Evolutionary conservation across 2,888 invertebrate species (phyloP), one percentile per base, ranked within the genome.

Genomic region (Allolobophora icterica): DNA sequence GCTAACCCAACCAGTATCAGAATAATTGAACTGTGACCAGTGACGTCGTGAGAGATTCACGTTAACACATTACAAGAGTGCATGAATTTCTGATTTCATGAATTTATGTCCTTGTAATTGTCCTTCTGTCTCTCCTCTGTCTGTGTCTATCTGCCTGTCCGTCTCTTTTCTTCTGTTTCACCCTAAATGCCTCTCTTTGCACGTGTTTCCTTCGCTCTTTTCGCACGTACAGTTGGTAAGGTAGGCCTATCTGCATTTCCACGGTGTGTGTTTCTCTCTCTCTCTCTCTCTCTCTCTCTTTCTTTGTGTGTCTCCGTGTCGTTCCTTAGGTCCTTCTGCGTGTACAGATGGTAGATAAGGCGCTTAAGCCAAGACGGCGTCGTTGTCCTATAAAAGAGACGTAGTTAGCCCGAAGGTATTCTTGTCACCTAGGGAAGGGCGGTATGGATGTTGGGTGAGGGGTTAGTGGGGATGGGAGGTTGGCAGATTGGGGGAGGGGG

Each of bases 391-490:
- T n/a, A n/a, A n/a, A 1, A n/a, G 71, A 71, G 71, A 71, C 71
- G n/a, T 13, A n/a, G 5, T 71, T 71, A n/a, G 30, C 71, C 71
- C 71, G n/a, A 71, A 71, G 71, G 30, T 71, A 71, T 71, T 71
- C 71, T n/a, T 71, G 0, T 5, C n/a, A 8, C 71, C 71, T n/a
- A 84, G 58, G 91, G 24, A 89, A 58, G 89, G 89, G 35, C 84
- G 89, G 38, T 52, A 13, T 45, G 87, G 30, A 33, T 34, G 89
- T 38, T 13, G 21, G 84, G 91, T 89, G 71, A 89, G 89, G 90
- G 87, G 91, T 13, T 87, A 40, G 89, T 42, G 91, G 84, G 42
- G 35, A 38, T 24, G 19, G 87, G 87, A 84, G 84, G 84, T 13
- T 21, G 38, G 87, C 35, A 24, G 21, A 15, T 35, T n/a, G 33